Conservation (phyloP, 2,113 vertebrate species). For the Felis chaus region DNA sequence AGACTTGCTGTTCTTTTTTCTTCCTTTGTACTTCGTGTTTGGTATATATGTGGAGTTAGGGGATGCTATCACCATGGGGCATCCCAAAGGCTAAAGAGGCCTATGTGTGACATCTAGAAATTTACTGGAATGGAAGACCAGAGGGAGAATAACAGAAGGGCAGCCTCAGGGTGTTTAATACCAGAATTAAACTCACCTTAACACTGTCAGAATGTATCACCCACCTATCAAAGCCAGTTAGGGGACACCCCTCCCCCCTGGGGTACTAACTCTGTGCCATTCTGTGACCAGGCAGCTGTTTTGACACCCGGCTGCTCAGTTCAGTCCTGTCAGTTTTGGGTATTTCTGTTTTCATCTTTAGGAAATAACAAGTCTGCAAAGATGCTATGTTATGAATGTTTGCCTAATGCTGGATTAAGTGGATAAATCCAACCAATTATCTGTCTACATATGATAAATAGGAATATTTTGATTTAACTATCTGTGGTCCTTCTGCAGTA, state of each 20-base stretch:
- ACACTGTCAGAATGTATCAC: accelerated
- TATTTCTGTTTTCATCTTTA: neutral
- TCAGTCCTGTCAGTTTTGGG: neutral
- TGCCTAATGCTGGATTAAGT: no score
- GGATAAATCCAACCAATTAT: no score
- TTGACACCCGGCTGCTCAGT: neutral
- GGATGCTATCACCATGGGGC: no score
- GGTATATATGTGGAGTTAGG: neutral
- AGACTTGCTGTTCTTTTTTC: neutral
- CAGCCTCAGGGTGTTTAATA: neutral
- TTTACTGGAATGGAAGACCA: neutral
- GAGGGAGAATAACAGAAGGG: neutral
- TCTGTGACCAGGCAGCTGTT: accelerated
- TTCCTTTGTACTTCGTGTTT: neutral
- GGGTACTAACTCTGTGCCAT: accelerated
- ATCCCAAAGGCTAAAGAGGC: neutral
- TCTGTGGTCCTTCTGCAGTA: neutral
- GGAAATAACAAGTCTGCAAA: neutral
- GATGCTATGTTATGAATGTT: neutral
- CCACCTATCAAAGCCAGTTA: neutral
- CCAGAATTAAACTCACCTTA: neutral
- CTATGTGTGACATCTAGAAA: neutral
- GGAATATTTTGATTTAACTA: neutral
- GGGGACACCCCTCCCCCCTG: neutral
- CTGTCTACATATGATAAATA: neutral